phyloP scores from a whole-genome alignment of 2,888 invertebrate species.

The Andricus curvator region DNA sequence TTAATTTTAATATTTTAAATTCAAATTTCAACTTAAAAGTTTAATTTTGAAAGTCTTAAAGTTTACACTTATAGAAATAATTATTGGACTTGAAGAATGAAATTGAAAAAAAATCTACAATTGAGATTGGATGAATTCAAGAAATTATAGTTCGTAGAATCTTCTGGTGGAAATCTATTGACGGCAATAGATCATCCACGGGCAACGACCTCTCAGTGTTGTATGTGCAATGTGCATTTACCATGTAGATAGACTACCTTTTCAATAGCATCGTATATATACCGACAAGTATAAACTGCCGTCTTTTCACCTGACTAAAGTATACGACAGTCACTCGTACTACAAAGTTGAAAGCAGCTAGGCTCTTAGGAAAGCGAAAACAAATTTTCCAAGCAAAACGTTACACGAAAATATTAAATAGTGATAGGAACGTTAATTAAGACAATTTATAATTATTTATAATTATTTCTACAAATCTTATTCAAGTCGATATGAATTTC shows the following conservation, averaged over 20 bases:
- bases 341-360: neutral
- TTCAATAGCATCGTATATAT: constrained; percentile 44
- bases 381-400: neutral
- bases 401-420: neutral
- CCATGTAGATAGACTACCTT: constrained; percentile 24
- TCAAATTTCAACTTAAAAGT: no score
- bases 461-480: neutral
- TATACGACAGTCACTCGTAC: constrained; percentile 3
- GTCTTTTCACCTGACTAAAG: constrained; percentile 24
- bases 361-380: constrained; percentile 35
- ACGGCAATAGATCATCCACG: constrained; percentile 55
- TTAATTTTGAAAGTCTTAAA: neutral
- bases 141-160: constrained; percentile 31
- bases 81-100: neutral
- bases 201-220: constrained; percentile 54
- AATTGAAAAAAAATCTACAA: neutral
- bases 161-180: constrained; percentile 51
- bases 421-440: neutral
- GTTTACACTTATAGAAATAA: neutral
- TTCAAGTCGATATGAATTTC: neutral
- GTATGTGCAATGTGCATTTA: constrained; percentile 44
- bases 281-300: constrained; percentile 35
- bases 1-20: no score
- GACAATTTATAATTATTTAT: neutral
- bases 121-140: neutral